A percentile compares a stretch with the other conserved stretches of the same genome.
phyloP scores from a whole-genome alignment of 2,113 vertebrate species.

The Ardeotis arabs region DNA sequence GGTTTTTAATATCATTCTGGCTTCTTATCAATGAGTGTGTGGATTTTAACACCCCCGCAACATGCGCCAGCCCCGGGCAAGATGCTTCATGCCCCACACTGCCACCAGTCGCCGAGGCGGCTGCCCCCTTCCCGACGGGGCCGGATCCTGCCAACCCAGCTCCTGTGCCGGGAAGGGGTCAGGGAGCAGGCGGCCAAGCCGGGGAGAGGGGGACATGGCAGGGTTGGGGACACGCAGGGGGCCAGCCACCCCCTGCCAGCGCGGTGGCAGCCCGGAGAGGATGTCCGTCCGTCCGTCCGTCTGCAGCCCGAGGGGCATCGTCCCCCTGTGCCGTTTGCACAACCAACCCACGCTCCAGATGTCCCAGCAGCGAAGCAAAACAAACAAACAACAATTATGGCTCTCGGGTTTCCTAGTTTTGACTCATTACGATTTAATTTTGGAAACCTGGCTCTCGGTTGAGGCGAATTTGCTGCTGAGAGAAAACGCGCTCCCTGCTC shows the following conservation, averaged over 20 bases:
- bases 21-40: conserved; percentile 10
- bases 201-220: rapidly evolving
- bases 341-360: conserved; percentile 51
- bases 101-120: background rate
- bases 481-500: background rate
- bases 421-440: conserved; percentile 61
- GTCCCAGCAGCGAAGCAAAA: conserved; percentile 39
- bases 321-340: background rate
- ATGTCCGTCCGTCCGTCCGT: background rate
- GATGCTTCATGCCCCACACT: background rate
- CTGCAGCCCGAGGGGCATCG: background rate
- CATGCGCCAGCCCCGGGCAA: background rate
- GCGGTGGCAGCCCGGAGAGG: background rate
- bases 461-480: background rate
- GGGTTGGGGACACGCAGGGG: background rate
- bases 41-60: conserved; percentile 28
- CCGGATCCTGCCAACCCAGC: background rate
- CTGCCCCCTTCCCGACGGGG: background rate
- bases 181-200: background rate
- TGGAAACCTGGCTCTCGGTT: conserved; percentile 9
- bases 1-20: conserved; percentile 46
- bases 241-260: background rate
- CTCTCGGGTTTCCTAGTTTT: conserved; percentile 31
- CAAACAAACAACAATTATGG: conserved; percentile 67
- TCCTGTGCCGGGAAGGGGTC: background rate